Evolutionary conservation across 1,140 invertebrate species (phyloP), one percentile per base, ranked within the genome.

Genomic region (Phocides pigmalion): DNA sequence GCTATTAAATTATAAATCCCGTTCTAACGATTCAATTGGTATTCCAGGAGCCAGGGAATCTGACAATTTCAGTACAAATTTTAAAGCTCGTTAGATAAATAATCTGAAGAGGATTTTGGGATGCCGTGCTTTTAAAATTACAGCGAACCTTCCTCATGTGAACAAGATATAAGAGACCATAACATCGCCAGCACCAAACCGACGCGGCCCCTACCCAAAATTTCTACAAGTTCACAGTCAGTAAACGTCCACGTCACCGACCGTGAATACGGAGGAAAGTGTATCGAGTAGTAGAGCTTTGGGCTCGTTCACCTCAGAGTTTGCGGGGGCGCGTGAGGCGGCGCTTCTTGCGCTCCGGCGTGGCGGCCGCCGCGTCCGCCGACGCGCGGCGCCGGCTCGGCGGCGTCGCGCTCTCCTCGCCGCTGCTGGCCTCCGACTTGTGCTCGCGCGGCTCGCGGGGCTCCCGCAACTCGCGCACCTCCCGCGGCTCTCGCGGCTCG

Each of bases 311-410:
- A 12, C 5, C 51, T 88, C 79, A 89, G 15, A 87, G 84, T 66
- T 90, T 89, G 49, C 86, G 58, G 1, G 86, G 86, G 22, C 87
- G 71, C 3, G 87, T 90, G 66, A 90, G 82, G 46, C 87, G 82
- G 15, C 87, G 83, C 73, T 87, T 87, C 77, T 90, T 90, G 62
- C 87, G 76, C 16, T 90, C 85, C 44, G 87, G 86, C 41, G 87
- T 87, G 62, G 19, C 41, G 28, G 58, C 35, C n/a, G 58, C 50
- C 32, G 72, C 68, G 59, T 81, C 79, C n/a, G 71, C 74, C 4
- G 79, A 82, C 37, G 83, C 80, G 47, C 82, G 69, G 47, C 81
- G 74, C 15, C 85, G 76, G n/a, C 71, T 17, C 4, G 82, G 72
- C 22, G 80, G 82, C 14, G 76, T 75, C 20, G 59, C 47, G 4